Conservation (phyloP, 2,888 invertebrate genomes). For the Thecocarcelia acutangulata region DNA sequence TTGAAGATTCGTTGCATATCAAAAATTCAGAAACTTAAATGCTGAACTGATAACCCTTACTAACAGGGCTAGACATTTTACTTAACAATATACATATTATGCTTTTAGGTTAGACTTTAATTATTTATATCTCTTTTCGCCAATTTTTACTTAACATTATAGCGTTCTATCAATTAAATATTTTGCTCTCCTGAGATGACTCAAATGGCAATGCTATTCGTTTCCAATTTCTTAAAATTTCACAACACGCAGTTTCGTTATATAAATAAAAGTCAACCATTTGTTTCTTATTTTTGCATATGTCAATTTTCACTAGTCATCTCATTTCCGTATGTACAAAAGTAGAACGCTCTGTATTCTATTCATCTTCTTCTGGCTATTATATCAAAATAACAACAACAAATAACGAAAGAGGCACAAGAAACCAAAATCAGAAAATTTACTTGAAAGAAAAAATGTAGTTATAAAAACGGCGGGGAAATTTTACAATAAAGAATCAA, state of each 20-base stretch:
- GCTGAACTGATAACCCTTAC: no score
- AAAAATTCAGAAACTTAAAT: no score
- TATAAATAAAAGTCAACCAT: not conserved
- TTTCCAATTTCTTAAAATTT: not conserved
- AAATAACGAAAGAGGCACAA: constrained; percentile 59
- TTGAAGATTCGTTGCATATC: no score
- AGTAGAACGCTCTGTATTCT: constrained; percentile 43
- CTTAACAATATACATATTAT: no score
- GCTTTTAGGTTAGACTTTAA: no score
- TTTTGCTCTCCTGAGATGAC: not conserved
- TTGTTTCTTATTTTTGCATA: constrained; percentile 49
- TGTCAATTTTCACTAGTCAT: not conserved
- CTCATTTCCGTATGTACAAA: constrained; percentile 2
- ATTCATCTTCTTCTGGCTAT: constrained; percentile 37
- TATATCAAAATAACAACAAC: constrained; percentile 67
- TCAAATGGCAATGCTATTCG: not conserved
- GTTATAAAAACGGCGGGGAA: constrained; percentile 67
- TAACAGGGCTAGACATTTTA: no score
- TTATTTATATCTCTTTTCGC: no score
- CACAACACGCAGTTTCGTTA: constrained; percentile 17
- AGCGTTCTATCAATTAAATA: no score
- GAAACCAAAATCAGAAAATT: constrained; percentile 62
- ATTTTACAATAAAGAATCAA: constrained; percentile 54
- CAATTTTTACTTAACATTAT: no score
- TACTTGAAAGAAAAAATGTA: constrained; percentile 67